Evolutionary conservation across 2,113 vertebrate species (phyloP).

Genomic region (Ptyas mucosa): DNA sequence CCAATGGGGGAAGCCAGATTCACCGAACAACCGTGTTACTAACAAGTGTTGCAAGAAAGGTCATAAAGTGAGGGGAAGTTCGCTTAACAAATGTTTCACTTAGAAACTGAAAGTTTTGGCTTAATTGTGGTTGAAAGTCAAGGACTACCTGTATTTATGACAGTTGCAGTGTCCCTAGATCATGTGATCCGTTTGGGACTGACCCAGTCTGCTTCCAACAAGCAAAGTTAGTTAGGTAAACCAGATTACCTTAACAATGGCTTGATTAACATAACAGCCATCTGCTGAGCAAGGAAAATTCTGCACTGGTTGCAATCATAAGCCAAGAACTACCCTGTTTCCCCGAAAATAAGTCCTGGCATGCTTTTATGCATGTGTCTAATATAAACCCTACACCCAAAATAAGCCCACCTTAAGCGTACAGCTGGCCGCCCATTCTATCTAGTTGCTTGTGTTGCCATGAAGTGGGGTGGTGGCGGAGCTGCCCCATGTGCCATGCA

Average conservation of each 20-base stretch:
- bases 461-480: too few relatives aligned
- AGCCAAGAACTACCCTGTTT: neutral
- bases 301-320: neutral
- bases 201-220: neutral
- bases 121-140: neutral
- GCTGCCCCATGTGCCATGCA: accelerated
- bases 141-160: neutral
- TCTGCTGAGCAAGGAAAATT: neutral
- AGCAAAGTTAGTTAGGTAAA: neutral
- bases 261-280: neutral
- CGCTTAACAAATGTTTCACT: neutral
- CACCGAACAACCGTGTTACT: neutral
- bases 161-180: neutral
- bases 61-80: neutral
- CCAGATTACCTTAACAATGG: neutral
- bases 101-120: neutral
- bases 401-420: too few relatives aligned
- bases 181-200: neutral
- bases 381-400: too few relatives aligned
- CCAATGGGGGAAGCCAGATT: neutral
- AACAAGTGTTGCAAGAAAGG: neutral
- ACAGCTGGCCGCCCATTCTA: too few relatives aligned
- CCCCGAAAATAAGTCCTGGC: too few relatives aligned
- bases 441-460: too few relatives aligned
- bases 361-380: too few relatives aligned